Base-by-base conservation (phyloP, 2,797 vertebrate species). In the Mormyrops attenuatus region DNA sequence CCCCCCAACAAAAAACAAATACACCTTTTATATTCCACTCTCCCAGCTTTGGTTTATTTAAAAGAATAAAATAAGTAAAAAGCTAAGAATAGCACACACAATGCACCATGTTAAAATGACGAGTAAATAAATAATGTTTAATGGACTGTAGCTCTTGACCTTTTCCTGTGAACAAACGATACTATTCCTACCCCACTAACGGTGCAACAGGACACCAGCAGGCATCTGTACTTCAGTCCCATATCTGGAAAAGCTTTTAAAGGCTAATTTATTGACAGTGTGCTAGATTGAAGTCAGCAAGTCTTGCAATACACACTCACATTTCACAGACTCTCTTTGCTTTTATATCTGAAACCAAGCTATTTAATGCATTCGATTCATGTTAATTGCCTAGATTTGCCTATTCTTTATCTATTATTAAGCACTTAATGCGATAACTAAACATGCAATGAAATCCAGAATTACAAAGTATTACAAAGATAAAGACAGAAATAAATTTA, bases 261-360 rank as follows among this genome's bases (percentile, higher is more conserved):
- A 44, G 44, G 41, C 20, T 50, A 85, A 85, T 85, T 85, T 47
- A 85, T 85, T 85, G 80, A 85, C 80, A 85, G 41, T 50, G 41
- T 49, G 47, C 20, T 85, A 50, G 80, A 47, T 85, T 49, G 80
- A 47, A 50, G 73, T 77, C 73, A 77, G 73, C 73, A 41, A 77
- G n/a, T 85, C 41, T 50, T 85, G 80, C 50, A 85, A 85, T 85
- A 26, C 47, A 85, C 41, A 49, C 41, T 44, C 80, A 5, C 34
- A 77, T 77, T 77, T 77, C 38, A 77, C 73, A 77, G 73, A 5
- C 73, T 17, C 13, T 77, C 38, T 77, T 15, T 17, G 2, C 34
- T 77, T 77, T 77, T 41, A 77, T 17, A 77, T 41, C 38, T 41
- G 15, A 77, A 77, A 41, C 38, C 73, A 1, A 30, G 38, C 73